Evolutionary conservation across 2,113 vertebrate species (phyloP), one percentile per base, ranked within the genome.

Genomic region (Circaetus cinerascens): DNA sequence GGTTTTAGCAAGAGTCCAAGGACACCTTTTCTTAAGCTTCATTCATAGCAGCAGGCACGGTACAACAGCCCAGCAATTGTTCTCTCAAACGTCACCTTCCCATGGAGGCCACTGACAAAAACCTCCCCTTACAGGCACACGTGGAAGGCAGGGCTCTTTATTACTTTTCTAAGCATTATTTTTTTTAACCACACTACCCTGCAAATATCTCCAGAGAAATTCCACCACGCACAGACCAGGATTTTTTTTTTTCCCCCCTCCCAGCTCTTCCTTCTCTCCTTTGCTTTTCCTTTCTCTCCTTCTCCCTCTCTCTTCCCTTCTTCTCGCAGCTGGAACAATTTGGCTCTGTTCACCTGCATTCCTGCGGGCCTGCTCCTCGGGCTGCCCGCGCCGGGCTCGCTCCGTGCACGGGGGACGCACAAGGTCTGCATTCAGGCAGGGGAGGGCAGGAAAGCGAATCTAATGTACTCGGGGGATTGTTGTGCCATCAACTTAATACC

Each of bases 11-110:
- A 79, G 93, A 94, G 95, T 74, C 98, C 98, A 98, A 98, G 97
- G 98, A 98, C 97, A 98, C 96, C 97, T 97, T 98, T 97, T 98
- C 98, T 98, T 96, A 97, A 97, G 98, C 96, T 92, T 96, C 98
- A 97, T 98, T 98, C 98, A 98, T 98, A 97, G 95, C 67, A 3
- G 96, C 85, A 50, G 96, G 96, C 43, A 86, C 48, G 66, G 88
- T 55, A 75, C 95, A 97, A 98, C 98, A 98, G 98, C 97, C 95
- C 81, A 26, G 94, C 97, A 96, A 98, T 98, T 98, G 98, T 98
- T 98, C 98, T 98, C 98, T 97, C 88, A 84, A 97, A 94, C 96
- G 91, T 96, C 98, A 98, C 98, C 97, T 98, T 98, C 97, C 97
- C 95, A 73, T 84, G 95, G 74, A 95, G 96, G 95, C 95, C 98